A percentile compares a stretch with the other conserved stretches of the same genome.
Evolutionary conservation across 1,140 invertebrate genomes (phyloP).

Genomic region (Latrodectus geometricus): DNA sequence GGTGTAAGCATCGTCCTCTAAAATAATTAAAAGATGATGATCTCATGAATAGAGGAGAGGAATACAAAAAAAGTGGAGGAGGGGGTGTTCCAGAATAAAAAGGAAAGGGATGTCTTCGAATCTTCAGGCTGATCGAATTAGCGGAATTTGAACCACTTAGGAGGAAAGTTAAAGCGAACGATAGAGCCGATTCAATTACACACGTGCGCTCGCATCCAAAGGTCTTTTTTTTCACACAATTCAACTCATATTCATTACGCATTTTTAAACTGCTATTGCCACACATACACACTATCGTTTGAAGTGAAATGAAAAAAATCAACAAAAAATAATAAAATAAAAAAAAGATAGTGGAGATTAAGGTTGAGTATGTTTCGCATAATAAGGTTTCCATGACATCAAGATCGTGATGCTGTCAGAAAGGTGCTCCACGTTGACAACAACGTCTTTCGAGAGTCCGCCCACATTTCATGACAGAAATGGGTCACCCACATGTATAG

Average conservation of each 20-base stretch:
- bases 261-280: conserved; percentile 7
- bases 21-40: conserved; percentile 15
- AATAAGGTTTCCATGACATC: conserved; percentile 49
- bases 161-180: conserved; percentile 22
- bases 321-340: not conserved
- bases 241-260: conserved; percentile 52
- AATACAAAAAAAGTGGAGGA: not conserved
- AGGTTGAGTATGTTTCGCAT: conserved; percentile 5
- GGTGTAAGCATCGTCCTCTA: too few relatives aligned
- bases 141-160: conserved; percentile 42
- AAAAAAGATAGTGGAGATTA: not conserved
- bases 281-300: not conserved
- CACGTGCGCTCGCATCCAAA: not conserved
- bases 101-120: not conserved
- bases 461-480: too few relatives aligned
- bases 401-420: conserved; percentile 38
- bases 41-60: conserved; percentile 15
- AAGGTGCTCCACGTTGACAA: not conserved
- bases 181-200: conserved; percentile 36
- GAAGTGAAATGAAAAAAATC: not conserved
- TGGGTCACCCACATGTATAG: too few relatives aligned
- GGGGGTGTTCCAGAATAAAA: not conserved
- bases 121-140: conserved; percentile 45
- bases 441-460: not conserved
- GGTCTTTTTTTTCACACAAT: conserved; percentile 26